Evolutionary conservation across 2,113 vertebrate genomes (phyloP).

Genomic region (Mohoua ochrocephala): DNA sequence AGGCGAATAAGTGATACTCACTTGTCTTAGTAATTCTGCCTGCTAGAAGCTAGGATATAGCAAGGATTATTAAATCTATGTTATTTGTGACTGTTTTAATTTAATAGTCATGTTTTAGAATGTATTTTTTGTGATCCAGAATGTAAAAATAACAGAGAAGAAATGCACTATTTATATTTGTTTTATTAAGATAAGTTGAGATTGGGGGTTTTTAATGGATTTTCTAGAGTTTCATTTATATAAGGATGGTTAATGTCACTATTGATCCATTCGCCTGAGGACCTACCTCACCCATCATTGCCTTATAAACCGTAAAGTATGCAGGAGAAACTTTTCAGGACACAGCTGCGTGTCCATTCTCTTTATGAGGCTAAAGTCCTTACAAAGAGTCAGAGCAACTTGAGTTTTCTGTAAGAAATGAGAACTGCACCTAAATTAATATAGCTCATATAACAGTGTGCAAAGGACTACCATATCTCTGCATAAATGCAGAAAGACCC

Average conservation of each 20-base stretch:
- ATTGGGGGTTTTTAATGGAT: background rate
- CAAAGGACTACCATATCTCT: accelerated
- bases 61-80: background rate
- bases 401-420: background rate
- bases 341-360: background rate
- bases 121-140: background rate
- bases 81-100: background rate
- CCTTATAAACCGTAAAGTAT: background rate
- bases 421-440: background rate
- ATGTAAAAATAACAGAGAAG: background rate
- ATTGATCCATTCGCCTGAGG: background rate
- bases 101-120: background rate
- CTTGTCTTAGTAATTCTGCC: background rate
- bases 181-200: background rate
- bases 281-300: background rate
- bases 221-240: background rate
- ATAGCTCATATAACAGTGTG: background rate
- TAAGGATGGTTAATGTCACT: background rate
- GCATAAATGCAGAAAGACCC: background rate
- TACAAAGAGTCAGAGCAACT: background rate
- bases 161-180: background rate
- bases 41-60: background rate
- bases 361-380: background rate
- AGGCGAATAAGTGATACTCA: background rate
- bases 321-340: background rate